Evolutionary conservation across 2,113 vertebrate species (phyloP).

Genomic region (Vicugna pacos): DNA sequence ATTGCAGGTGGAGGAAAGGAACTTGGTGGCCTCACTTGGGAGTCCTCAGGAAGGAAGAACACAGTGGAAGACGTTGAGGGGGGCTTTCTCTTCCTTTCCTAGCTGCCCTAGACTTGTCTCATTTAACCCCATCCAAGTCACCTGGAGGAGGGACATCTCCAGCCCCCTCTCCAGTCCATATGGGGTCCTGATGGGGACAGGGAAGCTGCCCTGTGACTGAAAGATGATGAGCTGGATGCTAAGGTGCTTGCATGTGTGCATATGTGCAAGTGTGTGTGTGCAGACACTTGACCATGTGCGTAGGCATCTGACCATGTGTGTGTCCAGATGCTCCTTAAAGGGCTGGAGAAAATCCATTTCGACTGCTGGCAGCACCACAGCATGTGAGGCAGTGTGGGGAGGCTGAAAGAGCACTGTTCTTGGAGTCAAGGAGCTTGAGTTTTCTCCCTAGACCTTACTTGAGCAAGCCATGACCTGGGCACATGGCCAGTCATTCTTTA

Average conservation of each 20-base stretch:
- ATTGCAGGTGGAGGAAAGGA: neutral
- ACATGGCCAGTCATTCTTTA: neutral
- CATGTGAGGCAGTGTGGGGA: neutral
- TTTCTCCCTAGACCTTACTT: neutral
- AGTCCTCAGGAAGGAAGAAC: neutral
- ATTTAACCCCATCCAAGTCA: neutral
- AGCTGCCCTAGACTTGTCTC: neutral
- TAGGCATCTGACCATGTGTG: neutral
- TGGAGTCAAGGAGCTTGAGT: neutral
- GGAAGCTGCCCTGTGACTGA: neutral
- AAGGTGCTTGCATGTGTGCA: neutral
- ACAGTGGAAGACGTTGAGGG: neutral
- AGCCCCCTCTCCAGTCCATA: neutral
- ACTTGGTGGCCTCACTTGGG: neutral
- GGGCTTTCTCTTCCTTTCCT: neutral
- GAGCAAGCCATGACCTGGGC: neutral
- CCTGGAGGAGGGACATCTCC: neutral
- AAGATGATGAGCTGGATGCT: neutral
- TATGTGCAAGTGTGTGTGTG: neutral
- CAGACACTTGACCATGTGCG: neutral
- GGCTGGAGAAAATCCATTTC: neutral
- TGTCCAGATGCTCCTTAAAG: neutral
- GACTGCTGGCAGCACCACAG: neutral
- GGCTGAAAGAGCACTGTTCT: neutral
- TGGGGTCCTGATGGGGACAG: neutral